Base-by-base conservation (phyloP, 2,888 invertebrate genomes). In the Tillus elongatus region DNA sequence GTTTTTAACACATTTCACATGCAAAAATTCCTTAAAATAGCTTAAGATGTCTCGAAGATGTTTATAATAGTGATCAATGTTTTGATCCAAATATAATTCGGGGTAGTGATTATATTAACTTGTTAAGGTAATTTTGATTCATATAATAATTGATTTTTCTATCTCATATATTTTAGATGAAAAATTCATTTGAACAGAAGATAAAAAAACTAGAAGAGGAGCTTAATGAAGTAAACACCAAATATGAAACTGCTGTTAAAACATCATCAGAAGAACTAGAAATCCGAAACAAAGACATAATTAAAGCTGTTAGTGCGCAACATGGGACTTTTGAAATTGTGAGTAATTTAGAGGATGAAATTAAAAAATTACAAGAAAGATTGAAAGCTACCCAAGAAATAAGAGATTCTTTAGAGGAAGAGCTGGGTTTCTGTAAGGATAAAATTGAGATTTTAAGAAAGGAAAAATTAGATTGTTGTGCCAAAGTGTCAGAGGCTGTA, bases 401-500 rank as follows among this genome's bases (percentile, higher is more conserved):
- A 36, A 57, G 47, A 42, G 49, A 51, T 10, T 60, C 69, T 14
- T 52, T 69, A 4, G 69, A 74, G 45, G 59, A 64, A 24, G 61
- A 62, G 11, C 50, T 74, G 3, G 54, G 55, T 14, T 50, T 64
- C 11, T 62, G 66, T 3, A 68, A 64, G 28, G 50, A 54, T 15
- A 45, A 63, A 26, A 61, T 70, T 6, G 56, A 63, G 3, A 61
- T 60, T 36, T 49, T 71, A 19, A 56, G 62, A 9, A 55, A 57
- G 4, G 69, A 71, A 30, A 72, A 73, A 42, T 56, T 57, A 11
- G 66, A 68, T 41, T 70, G 73, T 2, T 65, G 71, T 49, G 51
- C 52, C 4, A 76, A 75, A 54, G 70, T 77, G 2, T 66, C 67
- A 3, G 77, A 78, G 54, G 73, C 77, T 1, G 53, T 77, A 15